Percentiles rank a stretch among this genome's conserved stretches.
Evolutionary conservation across 1,140 invertebrate genomes (phyloP).

Genomic region (Drosophila obscura): DNA sequence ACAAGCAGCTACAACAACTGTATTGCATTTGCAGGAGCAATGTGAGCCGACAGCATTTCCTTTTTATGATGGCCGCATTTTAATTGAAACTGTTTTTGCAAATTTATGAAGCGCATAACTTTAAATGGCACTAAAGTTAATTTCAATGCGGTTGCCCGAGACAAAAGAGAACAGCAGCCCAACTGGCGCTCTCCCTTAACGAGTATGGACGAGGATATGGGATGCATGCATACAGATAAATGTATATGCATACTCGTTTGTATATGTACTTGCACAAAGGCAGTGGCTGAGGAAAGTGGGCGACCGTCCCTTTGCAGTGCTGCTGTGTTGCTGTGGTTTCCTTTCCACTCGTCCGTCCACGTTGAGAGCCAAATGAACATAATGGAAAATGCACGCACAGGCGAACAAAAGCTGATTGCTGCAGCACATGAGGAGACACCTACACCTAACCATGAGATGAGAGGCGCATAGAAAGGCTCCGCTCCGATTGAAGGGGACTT

Average conservation of each 20-base stretch:
- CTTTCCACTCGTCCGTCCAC: constrained; percentile 14
- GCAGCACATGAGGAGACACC: not conserved
- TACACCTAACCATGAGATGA: not conserved
- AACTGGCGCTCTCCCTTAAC: not conserved
- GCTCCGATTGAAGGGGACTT: constrained; percentile 8
- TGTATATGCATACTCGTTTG: not conserved
- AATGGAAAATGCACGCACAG: constrained; percentile 40
- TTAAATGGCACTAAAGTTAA: constrained; percentile 82
- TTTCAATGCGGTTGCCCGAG: constrained; percentile 76
- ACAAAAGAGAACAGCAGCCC: constrained; percentile 33
- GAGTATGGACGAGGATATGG: not conserved
- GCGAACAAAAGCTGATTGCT: constrained; percentile 32
- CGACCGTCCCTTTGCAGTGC: not conserved
- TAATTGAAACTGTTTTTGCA: constrained; percentile 82
- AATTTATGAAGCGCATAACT: constrained; percentile 82
- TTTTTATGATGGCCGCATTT: constrained; percentile 82
- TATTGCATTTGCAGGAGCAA: constrained; percentile 71
- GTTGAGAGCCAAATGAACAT: constrained; percentile 22
- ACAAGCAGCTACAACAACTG: constrained; percentile 41
- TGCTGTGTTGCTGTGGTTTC: constrained; percentile 23
- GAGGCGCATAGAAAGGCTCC: constrained; percentile 11
- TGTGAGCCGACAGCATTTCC: constrained; percentile 75
- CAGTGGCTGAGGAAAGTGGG: constrained; percentile 31
- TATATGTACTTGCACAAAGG: constrained; percentile 23
- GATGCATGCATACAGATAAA: not conserved